Conservation (phyloP, 2,888 invertebrate genomes). For the Acleris cristana region DNA sequence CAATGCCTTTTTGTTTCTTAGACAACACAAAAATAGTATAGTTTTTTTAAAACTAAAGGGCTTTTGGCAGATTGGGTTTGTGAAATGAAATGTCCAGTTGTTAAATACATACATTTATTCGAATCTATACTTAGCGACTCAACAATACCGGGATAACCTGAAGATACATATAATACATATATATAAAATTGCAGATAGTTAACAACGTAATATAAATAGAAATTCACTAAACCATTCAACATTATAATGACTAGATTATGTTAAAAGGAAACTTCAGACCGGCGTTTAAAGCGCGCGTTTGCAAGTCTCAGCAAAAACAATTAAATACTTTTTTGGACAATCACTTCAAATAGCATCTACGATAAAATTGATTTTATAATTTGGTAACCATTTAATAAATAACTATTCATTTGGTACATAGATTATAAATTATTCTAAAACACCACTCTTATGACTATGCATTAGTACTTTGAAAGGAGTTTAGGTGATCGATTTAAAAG, state of each 20-base stretch:
- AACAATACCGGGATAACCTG: slow-evolving; percentile 57
- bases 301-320: slow-evolving; percentile 5
- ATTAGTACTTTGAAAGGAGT: not conserved
- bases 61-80: not conserved
- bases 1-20: no score
- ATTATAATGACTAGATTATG: slow-evolving; percentile 26
- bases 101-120: slow-evolving; percentile 76
- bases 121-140: slow-evolving; percentile 52
- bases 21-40: no score
- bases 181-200: slow-evolving; percentile 36
- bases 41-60: not conserved
- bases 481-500: not conserved
- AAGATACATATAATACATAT: slow-evolving; percentile 40
- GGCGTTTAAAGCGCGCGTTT: slow-evolving; percentile 25
- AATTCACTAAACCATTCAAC: slow-evolving; percentile 25
- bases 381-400: slow-evolving; percentile 32
- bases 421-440: slow-evolving; percentile 38
- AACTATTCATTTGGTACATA: slow-evolving; percentile 27
- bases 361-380: slow-evolving; percentile 22
- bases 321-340: slow-evolving; percentile 3
- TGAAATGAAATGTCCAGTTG: slow-evolving; percentile 46
- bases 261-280: slow-evolving; percentile 10
- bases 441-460: slow-evolving; percentile 21
- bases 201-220: slow-evolving; percentile 34
- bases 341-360: slow-evolving; percentile 18